Conservation (phyloP, 2,888 invertebrate genomes). For the Spialia ferax region DNA sequence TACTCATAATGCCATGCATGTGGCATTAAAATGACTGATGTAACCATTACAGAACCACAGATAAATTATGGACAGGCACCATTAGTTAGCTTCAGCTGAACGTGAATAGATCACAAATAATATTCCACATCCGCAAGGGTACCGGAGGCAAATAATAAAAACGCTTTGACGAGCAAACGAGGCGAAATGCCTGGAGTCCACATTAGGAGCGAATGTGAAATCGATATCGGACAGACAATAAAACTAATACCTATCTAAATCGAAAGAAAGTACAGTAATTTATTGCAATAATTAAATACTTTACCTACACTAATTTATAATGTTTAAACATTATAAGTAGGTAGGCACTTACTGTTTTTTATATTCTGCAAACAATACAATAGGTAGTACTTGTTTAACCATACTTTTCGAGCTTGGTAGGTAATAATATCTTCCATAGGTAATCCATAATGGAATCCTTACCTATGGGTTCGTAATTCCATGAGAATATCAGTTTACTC, state of each 20-base stretch:
- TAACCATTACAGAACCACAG: slow-evolving; percentile 22
- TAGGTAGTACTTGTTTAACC: too few species aligned
- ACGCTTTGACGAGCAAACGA: slow-evolving; percentile 9
- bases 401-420: too few species aligned
- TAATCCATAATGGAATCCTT: too few species aligned
- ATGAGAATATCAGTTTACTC: too few species aligned
- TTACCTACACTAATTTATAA: too few species aligned
- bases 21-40: slow-evolving; percentile 17
- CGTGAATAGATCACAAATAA: slow-evolving; percentile 50
- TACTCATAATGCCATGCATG: neutral
- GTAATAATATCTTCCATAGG: too few species aligned
- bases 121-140: slow-evolving; percentile 45
- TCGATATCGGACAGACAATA: slow-evolving; percentile 19
- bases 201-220: slow-evolving; percentile 15
- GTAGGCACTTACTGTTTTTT: too few species aligned
- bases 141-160: slow-evolving; percentile 23
- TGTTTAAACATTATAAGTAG: too few species aligned
- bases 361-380: too few species aligned
- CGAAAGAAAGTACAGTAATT: too few species aligned
- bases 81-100: slow-evolving; percentile 49
- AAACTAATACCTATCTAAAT: neutral
- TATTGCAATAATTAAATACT: too few species aligned
- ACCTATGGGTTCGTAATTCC: too few species aligned
- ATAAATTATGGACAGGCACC: slow-evolving; percentile 46
- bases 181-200: slow-evolving; percentile 8